Evolutionary conservation across 2,888 invertebrate genomes (phyloP), one percentile per base, ranked within the genome.

Genomic region (Amphipyra tragopoginis): DNA sequence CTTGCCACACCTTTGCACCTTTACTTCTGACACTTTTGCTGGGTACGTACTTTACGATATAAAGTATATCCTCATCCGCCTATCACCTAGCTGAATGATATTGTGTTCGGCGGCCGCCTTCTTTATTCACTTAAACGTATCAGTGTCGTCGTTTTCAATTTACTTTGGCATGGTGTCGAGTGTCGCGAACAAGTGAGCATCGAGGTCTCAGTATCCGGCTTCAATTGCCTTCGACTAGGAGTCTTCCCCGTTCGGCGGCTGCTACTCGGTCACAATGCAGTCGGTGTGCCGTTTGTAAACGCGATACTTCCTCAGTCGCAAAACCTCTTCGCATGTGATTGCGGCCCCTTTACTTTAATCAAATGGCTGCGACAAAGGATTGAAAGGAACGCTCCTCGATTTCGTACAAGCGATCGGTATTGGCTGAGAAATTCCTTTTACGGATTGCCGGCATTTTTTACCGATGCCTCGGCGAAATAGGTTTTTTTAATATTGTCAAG

Each of bases 301-400:
- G 92, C 90, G 95, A 95, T 95, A 95, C 95, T 95, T 95, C 95
- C 94, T 92, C 86, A 89, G 84, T 86, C 83, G 86, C 87, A 84
- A 85, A 90, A 88, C 87, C 86, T 87, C 85, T 90, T 84, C 89
- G 88, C 90, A 89, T 92, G 88, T 90, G 93, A 93, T 91, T 93
- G 92, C 90, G 93, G 93, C 90, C 86, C 90, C 90, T 93, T 93
- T 90, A 89, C 90, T 91, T 93, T 94, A 93, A 94, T 94, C 93
- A 94, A 93, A 94, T 91, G 88, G 86, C 88, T 88, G 84, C 90
- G 90, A 94, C 94, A 94, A 94, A 94, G 94, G 93, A 91, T 93
- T 93, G 93, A 92, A 94, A 89, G 88, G 90, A 92, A 90, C 86
- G 88, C 88, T 89, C 80, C 87, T 89, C 90, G 86, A 91, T 92